Percentiles rank a stretch among this genome's conserved stretches.
Conservation (phyloP, 2,113 vertebrate species). For the Nansenia antarctica region DNA sequence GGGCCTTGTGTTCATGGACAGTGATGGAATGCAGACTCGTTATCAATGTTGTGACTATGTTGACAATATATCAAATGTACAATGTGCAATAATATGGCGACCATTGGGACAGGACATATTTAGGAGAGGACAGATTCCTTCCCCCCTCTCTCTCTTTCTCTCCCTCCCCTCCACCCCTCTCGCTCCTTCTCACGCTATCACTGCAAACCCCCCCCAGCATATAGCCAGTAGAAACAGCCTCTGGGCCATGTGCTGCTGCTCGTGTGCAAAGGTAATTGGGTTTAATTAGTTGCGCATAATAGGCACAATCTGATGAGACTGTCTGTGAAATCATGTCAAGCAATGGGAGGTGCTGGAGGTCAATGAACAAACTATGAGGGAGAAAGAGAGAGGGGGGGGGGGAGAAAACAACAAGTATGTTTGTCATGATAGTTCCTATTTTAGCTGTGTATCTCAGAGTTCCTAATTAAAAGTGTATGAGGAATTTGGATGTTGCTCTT, state of each 20-base stretch:
- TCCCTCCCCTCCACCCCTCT: slow-evolving; percentile 9
- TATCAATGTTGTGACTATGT: no score
- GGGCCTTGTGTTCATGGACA: no score
- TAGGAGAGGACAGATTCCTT: no score
- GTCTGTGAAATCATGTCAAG: slow-evolving; percentile 30
- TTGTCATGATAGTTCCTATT: no score
- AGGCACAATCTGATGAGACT: slow-evolving; percentile 31
- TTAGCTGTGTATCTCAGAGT: not conserved
- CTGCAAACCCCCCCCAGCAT: no score
- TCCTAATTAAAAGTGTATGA: not conserved
- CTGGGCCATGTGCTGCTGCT: slow-evolving; percentile 12
- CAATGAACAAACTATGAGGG: slow-evolving; percentile 19
- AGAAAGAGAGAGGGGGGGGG: slow-evolving; percentile 13
- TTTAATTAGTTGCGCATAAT: slow-evolving; percentile 44
- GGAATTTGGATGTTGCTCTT: slow-evolving; percentile 6
- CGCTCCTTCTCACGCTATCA: no score
- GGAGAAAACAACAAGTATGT: no score
- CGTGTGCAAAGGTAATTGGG: slow-evolving; percentile 38
- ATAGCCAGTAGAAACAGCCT: slow-evolving; percentile 35
- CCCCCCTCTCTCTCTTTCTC: not conserved
- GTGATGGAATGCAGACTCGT: no score
- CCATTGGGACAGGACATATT: no score
- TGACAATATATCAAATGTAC: no score
- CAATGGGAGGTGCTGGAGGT: slow-evolving; percentile 25
- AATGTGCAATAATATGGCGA: no score